A percentile compares a stretch with the other conserved stretches of the same genome.
phyloP scores from a whole-genome alignment of 2,113 vertebrate species.

The Megaleporinus macrocephalus region DNA sequence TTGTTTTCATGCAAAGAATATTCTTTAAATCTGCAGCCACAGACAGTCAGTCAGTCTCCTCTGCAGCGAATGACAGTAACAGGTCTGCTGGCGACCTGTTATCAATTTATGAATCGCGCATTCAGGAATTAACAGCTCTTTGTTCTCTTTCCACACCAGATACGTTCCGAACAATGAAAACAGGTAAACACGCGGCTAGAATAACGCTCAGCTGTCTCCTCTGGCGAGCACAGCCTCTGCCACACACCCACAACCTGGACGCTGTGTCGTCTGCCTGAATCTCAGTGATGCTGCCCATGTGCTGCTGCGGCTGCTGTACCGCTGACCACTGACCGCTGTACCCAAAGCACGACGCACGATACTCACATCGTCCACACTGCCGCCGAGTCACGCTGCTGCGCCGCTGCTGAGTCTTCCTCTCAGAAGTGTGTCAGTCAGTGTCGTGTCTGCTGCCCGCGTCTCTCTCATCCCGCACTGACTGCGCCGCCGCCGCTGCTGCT shows the following conservation, averaged over 20 bases:
- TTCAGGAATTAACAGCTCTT: neutral
- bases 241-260: neutral
- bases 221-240: neutral
- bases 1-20: neutral
- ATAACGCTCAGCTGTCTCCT: neutral
- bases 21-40: neutral
- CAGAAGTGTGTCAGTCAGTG: neutral
- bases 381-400: neutral
- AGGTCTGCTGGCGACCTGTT: neutral
- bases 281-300: neutral
- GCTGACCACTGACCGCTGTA: neutral
- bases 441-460: neutral
- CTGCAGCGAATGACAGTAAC: neutral
- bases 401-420: neutral
- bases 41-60: neutral
- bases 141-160: neutral
- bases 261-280: neutral
- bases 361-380: slow-evolving; percentile 1
- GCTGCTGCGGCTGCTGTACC: neutral
- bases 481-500: too few species aligned
- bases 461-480: slow-evolving; percentile 5
- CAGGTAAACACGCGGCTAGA: too few species aligned
- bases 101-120: neutral
- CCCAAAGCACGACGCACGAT: neutral
- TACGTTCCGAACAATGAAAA: too few species aligned